These are phyloP conservation scores for Boloria selene DNA, from an alignment of 2,888 invertebrate genomes.

Conservation along the genomic window DNA sequence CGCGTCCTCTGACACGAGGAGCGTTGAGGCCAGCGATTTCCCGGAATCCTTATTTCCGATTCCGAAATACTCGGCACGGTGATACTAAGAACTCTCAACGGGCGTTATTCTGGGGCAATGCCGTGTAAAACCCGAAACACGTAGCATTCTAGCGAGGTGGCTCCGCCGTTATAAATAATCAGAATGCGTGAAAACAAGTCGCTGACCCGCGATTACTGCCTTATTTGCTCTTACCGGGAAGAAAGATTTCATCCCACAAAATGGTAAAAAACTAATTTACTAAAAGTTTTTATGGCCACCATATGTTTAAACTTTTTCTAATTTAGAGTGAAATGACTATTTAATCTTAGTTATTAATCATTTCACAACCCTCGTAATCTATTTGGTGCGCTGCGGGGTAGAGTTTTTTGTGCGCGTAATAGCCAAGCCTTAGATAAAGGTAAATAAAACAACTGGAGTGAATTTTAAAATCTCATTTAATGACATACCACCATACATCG, in stretches of 20 bases:
- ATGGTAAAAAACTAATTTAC: slow-evolving; percentile 13
- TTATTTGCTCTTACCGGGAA: slow-evolving; percentile 34
- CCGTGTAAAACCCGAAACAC: slow-evolving; percentile 73
- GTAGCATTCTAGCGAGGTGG: slow-evolving; percentile 70
- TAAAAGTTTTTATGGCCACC: slow-evolving; percentile 15
- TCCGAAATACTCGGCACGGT: slow-evolving; percentile 74
- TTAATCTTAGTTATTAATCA: slow-evolving; percentile 28
- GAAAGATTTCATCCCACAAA: slow-evolving; percentile 23
- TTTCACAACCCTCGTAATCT: slow-evolving; percentile 17
- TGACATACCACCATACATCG: slow-evolving; percentile 66
- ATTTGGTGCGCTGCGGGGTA: slow-evolving; percentile 16
- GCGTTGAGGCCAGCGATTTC: slow-evolving; percentile 68
- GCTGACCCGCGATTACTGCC: slow-evolving; percentile 64
- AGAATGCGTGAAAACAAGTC: slow-evolving; percentile 70
- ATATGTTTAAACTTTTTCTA: slow-evolving; percentile 27
- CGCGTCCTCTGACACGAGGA: slow-evolving; percentile 18
- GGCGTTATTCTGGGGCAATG: slow-evolving; percentile 77
- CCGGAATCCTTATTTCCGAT: slow-evolving; percentile 79
- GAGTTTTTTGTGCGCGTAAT: slow-evolving; percentile 13
- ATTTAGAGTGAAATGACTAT: slow-evolving; percentile 24
- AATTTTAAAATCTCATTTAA: slow-evolving; percentile 63
- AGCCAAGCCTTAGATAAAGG: background rate
- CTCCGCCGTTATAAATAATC: slow-evolving; percentile 73
- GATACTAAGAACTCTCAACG: slow-evolving; percentile 73
- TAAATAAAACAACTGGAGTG: slow-evolving; percentile 20